Evolutionary conservation across 2,888 invertebrate genomes (phyloP), one percentile per base, ranked within the genome.

Genomic region (Tortrix viridana): DNA sequence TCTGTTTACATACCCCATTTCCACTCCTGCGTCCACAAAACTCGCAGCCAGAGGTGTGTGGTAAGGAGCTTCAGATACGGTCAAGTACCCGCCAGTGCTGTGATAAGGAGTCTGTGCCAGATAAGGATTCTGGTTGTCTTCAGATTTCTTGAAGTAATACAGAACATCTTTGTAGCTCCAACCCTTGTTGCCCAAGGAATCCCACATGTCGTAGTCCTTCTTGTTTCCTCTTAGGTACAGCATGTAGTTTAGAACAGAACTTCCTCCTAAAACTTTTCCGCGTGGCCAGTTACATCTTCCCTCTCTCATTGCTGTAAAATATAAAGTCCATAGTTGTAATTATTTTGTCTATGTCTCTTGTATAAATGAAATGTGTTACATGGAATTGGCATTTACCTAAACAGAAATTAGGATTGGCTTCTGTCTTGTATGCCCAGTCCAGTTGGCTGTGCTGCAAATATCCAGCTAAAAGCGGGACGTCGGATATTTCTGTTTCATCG

Each of bases 361-460:
- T 46, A 22, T 1, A 46, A n/a, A 3, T 3, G 48, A 7, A 48
- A 5, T 23, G 6, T 20, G 2, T 22, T 7, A 23, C 22, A 23
- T 48, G 5, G 46, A 12, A 18, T 22, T 26, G 7, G 19, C 7
- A 26, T 77, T 80, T 89, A 97, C 97, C 97, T 77, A 97, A 91
- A 81, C 97, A 97, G 16, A 95, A 94, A 5, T 94, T 95, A 46
- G 95, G 95, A 74, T 97, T 96, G 0, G 98, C 97, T 80, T 98
- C 98, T 1, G 97, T 97, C 86, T 98, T 98, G 82, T 97, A 98
- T 78, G 97, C 95, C 98, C 98, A 98, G 82, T 98, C 98, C 56
- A 98, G 90, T 79, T 96, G 95, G 67, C 96, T 97, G 9, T 97
- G 92, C 83, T 98, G 97, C 58, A 98, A 88, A 77, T 97, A 98